phyloP scores from a whole-genome alignment of 2,888 invertebrate genomes.

The Synanthedon vespiformis region DNA sequence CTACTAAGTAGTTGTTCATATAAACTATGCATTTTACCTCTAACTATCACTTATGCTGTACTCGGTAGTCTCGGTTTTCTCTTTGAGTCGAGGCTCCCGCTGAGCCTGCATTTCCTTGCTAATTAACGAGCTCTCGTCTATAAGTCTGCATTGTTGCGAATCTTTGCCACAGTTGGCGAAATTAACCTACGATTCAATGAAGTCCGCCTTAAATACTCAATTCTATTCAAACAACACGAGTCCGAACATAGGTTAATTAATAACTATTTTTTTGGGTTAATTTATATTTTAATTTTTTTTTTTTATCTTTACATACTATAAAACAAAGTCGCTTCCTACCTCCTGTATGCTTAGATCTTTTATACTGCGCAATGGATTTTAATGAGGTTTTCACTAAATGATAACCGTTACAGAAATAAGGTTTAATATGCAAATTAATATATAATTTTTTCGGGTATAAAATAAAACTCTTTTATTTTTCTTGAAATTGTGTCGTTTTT shows the following conservation, averaged over 20 bases:
- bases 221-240: background rate
- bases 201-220: background rate
- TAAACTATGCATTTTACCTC: background rate
- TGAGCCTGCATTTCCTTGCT: conserved; percentile 34
- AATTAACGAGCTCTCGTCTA: conserved; percentile 30
- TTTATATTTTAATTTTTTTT: too few relatives aligned
- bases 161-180: conserved; percentile 20
- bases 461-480: too few relatives aligned
- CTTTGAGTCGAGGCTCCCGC: conserved; percentile 27
- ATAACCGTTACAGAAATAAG: too few relatives aligned
- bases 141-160: conserved; percentile 34
- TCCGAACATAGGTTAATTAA: background rate
- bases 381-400: too few relatives aligned
- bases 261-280: background rate
- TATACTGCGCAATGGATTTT: too few relatives aligned
- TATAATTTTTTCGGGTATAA: too few relatives aligned
- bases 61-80: conserved; percentile 34
- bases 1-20: background rate
- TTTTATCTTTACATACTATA: too few relatives aligned
- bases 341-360: too few relatives aligned
- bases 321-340: too few relatives aligned
- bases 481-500: too few relatives aligned
- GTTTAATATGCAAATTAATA: too few relatives aligned
- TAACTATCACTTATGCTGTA: background rate
- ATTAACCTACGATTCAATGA: conserved; percentile 17